Evolutionary conservation across 2,888 invertebrate species (phyloP).

Genomic region (Acronicta leporina): DNA sequence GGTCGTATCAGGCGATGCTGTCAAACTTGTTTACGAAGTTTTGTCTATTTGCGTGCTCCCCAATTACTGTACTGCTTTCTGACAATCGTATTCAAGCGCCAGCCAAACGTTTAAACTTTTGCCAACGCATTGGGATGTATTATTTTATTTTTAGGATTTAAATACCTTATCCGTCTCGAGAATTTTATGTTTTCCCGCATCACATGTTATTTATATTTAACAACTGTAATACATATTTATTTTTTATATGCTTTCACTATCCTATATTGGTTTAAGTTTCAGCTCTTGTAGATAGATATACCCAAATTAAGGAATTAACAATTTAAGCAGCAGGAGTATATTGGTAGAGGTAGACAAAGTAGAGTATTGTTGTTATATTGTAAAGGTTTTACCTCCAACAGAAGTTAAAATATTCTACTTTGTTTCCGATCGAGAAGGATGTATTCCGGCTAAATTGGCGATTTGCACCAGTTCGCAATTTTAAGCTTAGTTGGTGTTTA

Average conservation of each 20-base stretch:
- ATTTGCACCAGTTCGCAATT: constrained; percentile 44
- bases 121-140: constrained; percentile 58
- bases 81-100: constrained; percentile 70
- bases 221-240: neutral
- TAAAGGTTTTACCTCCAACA: no score
- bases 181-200: constrained; percentile 17
- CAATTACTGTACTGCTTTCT: constrained; percentile 70
- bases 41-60: constrained; percentile 75
- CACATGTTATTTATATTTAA: constrained; percentile 3
- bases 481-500: constrained; percentile 55
- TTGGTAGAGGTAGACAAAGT: no score
- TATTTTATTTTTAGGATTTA: constrained; percentile 44
- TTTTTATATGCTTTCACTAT: neutral
- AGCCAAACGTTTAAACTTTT: constrained; percentile 61
- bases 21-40: constrained; percentile 82
- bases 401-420: constrained; percentile 1
- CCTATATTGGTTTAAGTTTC: neutral
- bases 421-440: constrained; percentile 14
- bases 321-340: no score
- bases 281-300: no score
- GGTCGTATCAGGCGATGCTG: constrained; percentile 73
- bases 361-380: no score
- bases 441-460: constrained; percentile 28
- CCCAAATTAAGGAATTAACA: no score
- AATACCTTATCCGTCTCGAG: constrained; percentile 42